phyloP scores from a whole-genome alignment of 2,888 invertebrate genomes.

The Catocala fraxini region DNA sequence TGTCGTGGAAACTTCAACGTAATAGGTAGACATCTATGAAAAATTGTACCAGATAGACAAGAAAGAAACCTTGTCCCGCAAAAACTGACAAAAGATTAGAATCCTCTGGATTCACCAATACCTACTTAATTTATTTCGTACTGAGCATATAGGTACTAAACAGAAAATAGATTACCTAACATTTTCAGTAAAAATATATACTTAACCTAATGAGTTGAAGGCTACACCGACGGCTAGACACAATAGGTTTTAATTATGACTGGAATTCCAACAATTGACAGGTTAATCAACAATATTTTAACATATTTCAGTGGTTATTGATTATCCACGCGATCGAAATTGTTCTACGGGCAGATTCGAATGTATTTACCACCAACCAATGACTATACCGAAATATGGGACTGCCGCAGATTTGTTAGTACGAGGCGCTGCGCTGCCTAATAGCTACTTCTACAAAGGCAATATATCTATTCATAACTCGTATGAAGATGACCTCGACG shows the following conservation, averaged over 20 bases:
- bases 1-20: no score
- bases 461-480: constrained; percentile 60
- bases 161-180: no score
- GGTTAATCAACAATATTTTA: background rate
- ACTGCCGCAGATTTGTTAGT: constrained; percentile 64
- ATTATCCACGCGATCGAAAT: constrained; percentile 70
- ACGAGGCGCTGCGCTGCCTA: constrained; percentile 65
- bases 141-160: no score
- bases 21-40: no score
- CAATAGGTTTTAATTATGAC: no score
- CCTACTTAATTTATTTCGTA: no score
- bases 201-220: background rate
- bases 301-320: constrained; percentile 83
- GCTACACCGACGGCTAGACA: no score
- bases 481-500: constrained; percentile 43
- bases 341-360: constrained; percentile 89
- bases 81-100: no score
- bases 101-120: no score
- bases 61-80: no score
- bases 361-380: constrained; percentile 80
- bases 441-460: constrained; percentile 75
- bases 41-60: no score
- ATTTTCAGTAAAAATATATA: background rate
- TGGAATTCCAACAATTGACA: no score
- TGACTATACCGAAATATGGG: constrained; percentile 66